Evolutionary conservation across 2,113 vertebrate species (phyloP).

Genomic region (Ceyx margarethae): DNA sequence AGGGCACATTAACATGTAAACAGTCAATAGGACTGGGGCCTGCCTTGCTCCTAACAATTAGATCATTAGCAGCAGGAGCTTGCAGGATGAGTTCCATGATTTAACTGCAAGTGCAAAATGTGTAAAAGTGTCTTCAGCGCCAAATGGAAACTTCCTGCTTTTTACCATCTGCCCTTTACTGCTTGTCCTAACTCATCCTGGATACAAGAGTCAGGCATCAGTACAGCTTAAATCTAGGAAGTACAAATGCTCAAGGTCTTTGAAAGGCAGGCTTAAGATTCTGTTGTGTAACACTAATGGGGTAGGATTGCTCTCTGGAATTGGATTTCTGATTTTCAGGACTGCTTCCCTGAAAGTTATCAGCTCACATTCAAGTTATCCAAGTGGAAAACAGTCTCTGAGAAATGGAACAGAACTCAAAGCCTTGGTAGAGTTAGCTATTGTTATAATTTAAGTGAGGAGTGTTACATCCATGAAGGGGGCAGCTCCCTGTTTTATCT

Average conservation of each 20-base stretch:
- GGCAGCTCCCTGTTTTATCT: background rate
- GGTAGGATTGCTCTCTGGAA: background rate
- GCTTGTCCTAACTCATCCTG: background rate
- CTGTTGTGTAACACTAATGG: background rate
- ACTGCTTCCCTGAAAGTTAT: background rate
- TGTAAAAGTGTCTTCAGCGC: background rate
- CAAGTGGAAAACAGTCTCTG: background rate
- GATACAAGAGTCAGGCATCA: background rate
- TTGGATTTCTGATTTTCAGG: background rate
- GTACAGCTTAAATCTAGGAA: background rate
- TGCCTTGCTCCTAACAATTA: background rate
- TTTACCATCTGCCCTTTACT: background rate
- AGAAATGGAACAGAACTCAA: background rate
- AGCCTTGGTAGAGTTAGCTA: background rate
- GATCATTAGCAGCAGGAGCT: background rate
- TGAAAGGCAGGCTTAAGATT: background rate
- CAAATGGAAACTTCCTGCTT: background rate
- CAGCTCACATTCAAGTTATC: background rate
- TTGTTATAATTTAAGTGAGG: background rate
- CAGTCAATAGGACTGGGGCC: background rate
- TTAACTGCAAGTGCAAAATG: background rate
- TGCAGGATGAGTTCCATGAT: background rate
- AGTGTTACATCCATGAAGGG: background rate
- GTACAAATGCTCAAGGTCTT: background rate
- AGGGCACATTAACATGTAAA: constrained; percentile 1